Evolutionary conservation across 2,113 vertebrate species (phyloP).

Genomic region (Saiga tatarica): DNA sequence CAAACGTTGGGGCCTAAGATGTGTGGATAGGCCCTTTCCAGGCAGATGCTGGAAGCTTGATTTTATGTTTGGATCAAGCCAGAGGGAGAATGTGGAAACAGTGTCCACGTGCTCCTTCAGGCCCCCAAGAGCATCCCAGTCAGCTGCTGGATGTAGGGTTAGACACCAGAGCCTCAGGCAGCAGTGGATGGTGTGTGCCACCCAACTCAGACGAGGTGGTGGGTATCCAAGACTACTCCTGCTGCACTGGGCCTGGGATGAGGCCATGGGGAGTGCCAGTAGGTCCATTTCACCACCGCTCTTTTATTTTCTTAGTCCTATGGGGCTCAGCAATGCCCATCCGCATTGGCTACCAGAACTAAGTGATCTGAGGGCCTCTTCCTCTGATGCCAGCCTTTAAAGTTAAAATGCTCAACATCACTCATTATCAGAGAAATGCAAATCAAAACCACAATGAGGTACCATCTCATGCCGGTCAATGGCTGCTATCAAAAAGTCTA

Average conservation of each 20-base stretch:
- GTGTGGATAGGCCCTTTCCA: neutral
- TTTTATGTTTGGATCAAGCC: neutral
- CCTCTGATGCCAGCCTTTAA: neutral
- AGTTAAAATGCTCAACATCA: neutral
- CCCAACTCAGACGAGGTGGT: neutral
- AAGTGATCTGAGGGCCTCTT: neutral
- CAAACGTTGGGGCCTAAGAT: neutral
- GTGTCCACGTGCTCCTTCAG: neutral
- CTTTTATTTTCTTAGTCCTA: neutral
- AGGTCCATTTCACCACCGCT: neutral
- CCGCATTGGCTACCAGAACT: neutral
- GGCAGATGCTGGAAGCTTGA: neutral
- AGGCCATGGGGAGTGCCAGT: neutral
- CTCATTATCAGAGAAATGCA: neutral
- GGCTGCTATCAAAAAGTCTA: neutral
- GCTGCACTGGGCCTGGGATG: neutral
- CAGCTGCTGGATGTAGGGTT: neutral
- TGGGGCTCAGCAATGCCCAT: neutral
- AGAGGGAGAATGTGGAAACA: neutral
- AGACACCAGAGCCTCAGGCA: neutral
- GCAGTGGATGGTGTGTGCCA: neutral
- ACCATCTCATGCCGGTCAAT: neutral
- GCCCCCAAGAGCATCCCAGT: neutral
- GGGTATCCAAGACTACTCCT: neutral
- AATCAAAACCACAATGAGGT: neutral